A percentile compares a stretch with the other conserved stretches of the same genome.
These are phyloP conservation scores for Heliconius cydno DNA, from an alignment of 2,888 invertebrate species.

Conservation along the genomic window DNA sequence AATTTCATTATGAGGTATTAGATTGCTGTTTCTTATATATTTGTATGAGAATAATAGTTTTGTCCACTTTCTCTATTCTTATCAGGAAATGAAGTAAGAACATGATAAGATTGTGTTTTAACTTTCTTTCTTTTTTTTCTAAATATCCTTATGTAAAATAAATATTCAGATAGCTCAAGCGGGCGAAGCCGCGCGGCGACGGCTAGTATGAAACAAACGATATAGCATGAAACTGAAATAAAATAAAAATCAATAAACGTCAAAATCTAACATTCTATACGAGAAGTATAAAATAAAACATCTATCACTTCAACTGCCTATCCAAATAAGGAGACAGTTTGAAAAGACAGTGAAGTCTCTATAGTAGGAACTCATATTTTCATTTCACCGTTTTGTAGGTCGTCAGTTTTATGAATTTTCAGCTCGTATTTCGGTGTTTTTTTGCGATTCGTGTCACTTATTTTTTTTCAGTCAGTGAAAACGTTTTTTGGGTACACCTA, in stretches of 20 bases:
- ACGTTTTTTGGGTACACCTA: not conserved
- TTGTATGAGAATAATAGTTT: not conserved
- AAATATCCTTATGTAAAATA: too few relatives aligned
- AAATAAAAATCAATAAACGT: not conserved
- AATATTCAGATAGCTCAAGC: too few relatives aligned
- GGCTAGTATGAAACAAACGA: too few relatives aligned
- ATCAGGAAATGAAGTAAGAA: too few relatives aligned
- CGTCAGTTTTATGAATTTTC: slow-evolving; percentile 25
- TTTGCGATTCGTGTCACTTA: not conserved
- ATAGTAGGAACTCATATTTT: slow-evolving; percentile 14
- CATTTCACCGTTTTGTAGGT: slow-evolving; percentile 28
- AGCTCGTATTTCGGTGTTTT: not conserved
- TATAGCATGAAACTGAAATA: not conserved
- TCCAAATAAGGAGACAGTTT: slow-evolving; percentile 24
- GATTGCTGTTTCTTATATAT: not conserved
- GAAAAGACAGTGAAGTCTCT: slow-evolving; percentile 14
- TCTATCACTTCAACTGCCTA: slow-evolving; percentile 22
- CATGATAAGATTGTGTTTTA: too few relatives aligned
- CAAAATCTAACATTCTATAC: not conserved
- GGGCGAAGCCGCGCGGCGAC: too few relatives aligned
- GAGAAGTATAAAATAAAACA: not conserved
- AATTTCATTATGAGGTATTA: not conserved
- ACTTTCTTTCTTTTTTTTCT: too few relatives aligned
- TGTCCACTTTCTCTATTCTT: too few relatives aligned
- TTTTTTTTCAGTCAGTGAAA: not conserved